phyloP scores from a whole-genome alignment of 2,113 vertebrate genomes.

The Sinocyclocheilus grahami region DNA sequence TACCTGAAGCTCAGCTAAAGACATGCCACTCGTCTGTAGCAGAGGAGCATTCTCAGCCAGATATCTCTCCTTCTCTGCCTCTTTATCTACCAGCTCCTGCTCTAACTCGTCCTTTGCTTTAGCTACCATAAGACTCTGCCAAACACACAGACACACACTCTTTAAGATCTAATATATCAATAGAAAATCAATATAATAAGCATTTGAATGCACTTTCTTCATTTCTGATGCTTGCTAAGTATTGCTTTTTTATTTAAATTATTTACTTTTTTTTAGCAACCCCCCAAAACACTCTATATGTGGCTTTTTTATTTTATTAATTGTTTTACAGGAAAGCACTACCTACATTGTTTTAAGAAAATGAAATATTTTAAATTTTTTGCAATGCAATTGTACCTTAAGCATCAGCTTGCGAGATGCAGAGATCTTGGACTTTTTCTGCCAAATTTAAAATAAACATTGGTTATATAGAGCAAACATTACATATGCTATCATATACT shows the following conservation, averaged over 20 bases:
- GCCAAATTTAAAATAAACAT: constrained; percentile 31
- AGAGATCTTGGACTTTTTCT: constrained; percentile 94
- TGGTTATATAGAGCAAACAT: background rate
- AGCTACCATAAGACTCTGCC: constrained; percentile 92
- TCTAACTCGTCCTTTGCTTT: constrained; percentile 92
- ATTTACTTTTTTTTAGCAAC: background rate
- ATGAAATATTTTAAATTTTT: too few species aligned
- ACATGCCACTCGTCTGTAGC: constrained; percentile 75
- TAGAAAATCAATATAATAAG: background rate
- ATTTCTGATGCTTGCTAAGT: background rate
- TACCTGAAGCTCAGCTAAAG: constrained; percentile 86
- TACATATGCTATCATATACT: too few species aligned
- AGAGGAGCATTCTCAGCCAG: constrained; percentile 82
- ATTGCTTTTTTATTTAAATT: background rate
- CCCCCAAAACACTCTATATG: too few species aligned
- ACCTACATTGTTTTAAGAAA: too few species aligned
- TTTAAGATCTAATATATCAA: background rate
- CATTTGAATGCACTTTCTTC: background rate
- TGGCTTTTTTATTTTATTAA: too few species aligned
- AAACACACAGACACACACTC: constrained; percentile 9
- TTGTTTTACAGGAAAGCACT: too few species aligned
- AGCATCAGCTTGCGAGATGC: constrained; percentile 94
- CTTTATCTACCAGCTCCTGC: constrained; percentile 85
- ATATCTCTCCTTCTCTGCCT: constrained; percentile 85
- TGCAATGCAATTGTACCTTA: constrained; percentile 74